Evolutionary conservation across 2,113 vertebrate species (phyloP).

Genomic region (Ctenomys sociabilis): DNA sequence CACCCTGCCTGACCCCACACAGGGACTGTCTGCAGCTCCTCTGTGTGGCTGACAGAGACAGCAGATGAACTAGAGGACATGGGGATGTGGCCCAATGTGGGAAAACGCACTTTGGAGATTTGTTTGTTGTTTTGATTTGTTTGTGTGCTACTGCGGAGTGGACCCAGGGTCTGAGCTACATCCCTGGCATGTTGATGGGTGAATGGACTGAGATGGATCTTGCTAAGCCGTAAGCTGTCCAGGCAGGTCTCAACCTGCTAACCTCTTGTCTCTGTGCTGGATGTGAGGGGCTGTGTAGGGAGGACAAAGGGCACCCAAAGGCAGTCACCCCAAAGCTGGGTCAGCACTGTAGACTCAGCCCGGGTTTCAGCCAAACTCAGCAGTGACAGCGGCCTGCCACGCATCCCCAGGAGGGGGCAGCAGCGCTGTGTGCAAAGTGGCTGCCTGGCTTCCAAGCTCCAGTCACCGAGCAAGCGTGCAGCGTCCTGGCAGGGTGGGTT

Average conservation of each 20-base stretch:
- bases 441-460: rapidly evolving
- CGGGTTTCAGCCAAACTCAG: not conserved
- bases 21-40: not conserved
- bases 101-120: not conserved
- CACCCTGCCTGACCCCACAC: not conserved
- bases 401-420: constrained; percentile 76
- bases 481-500: not conserved
- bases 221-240: not conserved
- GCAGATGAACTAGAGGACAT: rapidly evolving
- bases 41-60: rapidly evolving
- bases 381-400: not conserved
- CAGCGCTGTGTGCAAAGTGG: not conserved
- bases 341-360: rapidly evolving
- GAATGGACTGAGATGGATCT: not conserved
- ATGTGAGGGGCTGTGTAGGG: not conserved
- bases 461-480: rapidly evolving
- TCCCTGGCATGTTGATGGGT: not conserved
- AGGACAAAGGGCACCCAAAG: not conserved
- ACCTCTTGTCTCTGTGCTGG: not conserved
- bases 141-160: not conserved
- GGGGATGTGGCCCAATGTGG: not conserved
- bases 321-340: not conserved
- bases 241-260: not conserved
- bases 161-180: not conserved
- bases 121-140: not conserved